phyloP scores from a whole-genome alignment of 1,140 invertebrate genomes.

The Goniozus legneri region DNA sequence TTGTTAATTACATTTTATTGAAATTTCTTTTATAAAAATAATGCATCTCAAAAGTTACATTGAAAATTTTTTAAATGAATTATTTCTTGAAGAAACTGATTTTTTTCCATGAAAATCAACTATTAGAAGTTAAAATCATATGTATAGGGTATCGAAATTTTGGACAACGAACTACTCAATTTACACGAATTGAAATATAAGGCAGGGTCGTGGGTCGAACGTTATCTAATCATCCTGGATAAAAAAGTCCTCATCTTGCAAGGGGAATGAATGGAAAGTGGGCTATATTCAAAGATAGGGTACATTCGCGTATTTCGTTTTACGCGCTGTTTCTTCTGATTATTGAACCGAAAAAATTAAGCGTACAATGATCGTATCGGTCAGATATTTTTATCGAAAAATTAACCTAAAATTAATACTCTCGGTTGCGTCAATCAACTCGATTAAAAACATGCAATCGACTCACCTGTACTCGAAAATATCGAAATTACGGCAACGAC shows the following conservation, averaged over 20 bases:
- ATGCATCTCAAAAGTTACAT: too few species aligned
- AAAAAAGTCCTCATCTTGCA: slow-evolving; percentile 37
- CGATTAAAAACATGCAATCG: neutral
- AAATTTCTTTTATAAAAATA: too few species aligned
- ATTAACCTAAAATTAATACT: neutral
- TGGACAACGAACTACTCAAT: too few species aligned
- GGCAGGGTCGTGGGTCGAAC: slow-evolving; percentile 41
- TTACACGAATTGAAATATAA: slow-evolving; percentile 26
- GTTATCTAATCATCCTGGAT: slow-evolving; percentile 45
- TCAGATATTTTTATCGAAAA: slow-evolving; percentile 2
- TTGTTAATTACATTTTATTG: too few species aligned
- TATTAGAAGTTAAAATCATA: too few species aligned
- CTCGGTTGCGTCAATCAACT: neutral
- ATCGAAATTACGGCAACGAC: slow-evolving; percentile 25
- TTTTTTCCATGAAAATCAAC: too few species aligned
- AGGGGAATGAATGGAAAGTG: slow-evolving; percentile 37
- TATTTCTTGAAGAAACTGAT: too few species aligned
- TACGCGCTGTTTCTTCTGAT: too few species aligned
- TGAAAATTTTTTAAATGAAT: too few species aligned
- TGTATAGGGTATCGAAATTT: too few species aligned
- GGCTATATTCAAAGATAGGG: slow-evolving; percentile 28
- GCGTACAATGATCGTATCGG: too few species aligned
- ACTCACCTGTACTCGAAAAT: slow-evolving; percentile 16
- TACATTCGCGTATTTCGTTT: neutral
- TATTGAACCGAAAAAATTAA: too few species aligned